Evolutionary conservation across 35 echinoderm and acorn worm species (phyloP).

Genomic region (Heliocidaris erythrogramma): DNA sequence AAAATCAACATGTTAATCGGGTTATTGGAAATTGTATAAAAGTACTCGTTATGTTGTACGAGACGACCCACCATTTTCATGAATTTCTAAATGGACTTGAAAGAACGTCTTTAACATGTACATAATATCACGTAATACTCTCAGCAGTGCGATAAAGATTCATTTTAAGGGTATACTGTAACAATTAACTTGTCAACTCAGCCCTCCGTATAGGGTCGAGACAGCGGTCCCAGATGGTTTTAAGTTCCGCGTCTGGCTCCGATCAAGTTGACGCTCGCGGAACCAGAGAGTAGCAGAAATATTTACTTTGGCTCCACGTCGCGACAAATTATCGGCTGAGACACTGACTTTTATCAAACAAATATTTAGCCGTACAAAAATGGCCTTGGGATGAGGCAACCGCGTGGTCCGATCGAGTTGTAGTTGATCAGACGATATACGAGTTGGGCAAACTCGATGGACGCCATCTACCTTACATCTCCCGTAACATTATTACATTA

Average conservation of each 20-base stretch:
- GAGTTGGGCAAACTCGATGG: not conserved
- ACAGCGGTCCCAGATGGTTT: not conserved
- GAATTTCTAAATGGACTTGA: too few species aligned
- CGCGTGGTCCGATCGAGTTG: not conserved
- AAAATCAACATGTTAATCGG: too few species aligned
- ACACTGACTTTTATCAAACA: not conserved
- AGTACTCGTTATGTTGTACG: too few species aligned
- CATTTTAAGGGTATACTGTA: not conserved
- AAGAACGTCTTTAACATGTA: too few species aligned
- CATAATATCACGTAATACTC: not conserved
- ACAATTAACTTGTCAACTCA: not conserved
- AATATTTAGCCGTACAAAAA: conserved; percentile 31
- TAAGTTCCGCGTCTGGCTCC: not conserved
- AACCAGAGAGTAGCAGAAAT: not conserved
- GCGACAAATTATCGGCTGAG: conserved; percentile 14
- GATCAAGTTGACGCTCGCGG: not conserved
- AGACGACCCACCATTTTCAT: too few species aligned
- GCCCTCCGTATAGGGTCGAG: not conserved
- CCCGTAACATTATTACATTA: not conserved
- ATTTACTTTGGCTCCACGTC: conserved; percentile 33
- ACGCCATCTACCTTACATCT: not conserved
- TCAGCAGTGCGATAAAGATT: not conserved
- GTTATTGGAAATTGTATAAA: too few species aligned
- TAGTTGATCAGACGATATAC: not conserved
- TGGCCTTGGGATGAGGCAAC: not conserved